phyloP scores from a whole-genome alignment of 2,797 vertebrate genomes.

The Acanthurus tractus region DNA sequence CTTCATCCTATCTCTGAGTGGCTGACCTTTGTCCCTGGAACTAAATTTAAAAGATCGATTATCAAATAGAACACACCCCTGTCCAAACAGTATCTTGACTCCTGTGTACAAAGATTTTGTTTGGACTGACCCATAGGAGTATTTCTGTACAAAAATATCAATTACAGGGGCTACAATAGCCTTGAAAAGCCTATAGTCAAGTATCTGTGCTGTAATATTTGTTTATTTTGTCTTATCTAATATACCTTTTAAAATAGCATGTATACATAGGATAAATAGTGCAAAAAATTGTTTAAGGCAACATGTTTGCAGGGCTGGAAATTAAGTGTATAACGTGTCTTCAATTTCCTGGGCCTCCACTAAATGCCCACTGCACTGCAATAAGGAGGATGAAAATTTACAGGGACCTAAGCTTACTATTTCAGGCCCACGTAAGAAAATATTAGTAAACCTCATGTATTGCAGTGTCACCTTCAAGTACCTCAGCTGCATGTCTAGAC shows the following conservation, averaged over 20 bases:
- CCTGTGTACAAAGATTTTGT: neutral
- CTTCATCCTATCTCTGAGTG: neutral
- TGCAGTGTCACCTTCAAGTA: slow-evolving; percentile 32
- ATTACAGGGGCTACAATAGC: neutral
- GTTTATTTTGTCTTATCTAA: slow-evolving; percentile 6
- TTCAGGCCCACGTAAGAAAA: slow-evolving; percentile 31
- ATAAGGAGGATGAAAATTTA: slow-evolving; percentile 54
- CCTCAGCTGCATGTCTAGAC: slow-evolving; percentile 6
- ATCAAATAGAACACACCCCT: neutral
- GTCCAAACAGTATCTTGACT: neutral
- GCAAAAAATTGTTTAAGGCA: slow-evolving; percentile 3
- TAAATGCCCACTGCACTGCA: slow-evolving; percentile 12
- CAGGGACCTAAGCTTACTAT: slow-evolving; percentile 49
- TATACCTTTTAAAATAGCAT: neutral
- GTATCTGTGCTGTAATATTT: neutral
- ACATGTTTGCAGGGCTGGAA: slow-evolving; percentile 16
- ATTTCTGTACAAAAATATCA: neutral
- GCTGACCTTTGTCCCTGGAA: slow-evolving; percentile 1
- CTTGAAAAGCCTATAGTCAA: neutral
- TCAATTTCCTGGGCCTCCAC: slow-evolving; percentile 40
- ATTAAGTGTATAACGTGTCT: slow-evolving; percentile 1
- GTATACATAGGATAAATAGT: neutral
- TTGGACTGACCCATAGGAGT: neutral
- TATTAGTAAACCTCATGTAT: slow-evolving; percentile 31
- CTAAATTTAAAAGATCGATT: slow-evolving; percentile 24